A percentile compares a stretch with the other conserved stretches of the same genome.
These are phyloP conservation scores for Colletes latitarsis DNA, from an alignment of 1,140 invertebrate genomes.

Conservation along the genomic window DNA sequence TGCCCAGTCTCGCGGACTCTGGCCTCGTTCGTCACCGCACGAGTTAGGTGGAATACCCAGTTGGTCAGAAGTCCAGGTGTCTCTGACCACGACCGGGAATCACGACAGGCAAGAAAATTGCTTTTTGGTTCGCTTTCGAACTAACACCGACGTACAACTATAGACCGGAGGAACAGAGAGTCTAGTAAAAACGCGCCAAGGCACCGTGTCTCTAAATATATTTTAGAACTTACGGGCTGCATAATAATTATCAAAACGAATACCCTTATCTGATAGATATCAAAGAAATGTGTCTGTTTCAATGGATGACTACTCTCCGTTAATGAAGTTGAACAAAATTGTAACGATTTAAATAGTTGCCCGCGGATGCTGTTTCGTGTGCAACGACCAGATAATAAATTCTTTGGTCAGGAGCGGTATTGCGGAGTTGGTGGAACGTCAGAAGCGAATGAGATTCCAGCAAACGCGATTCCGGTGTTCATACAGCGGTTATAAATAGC, in stretches of 20 bases:
- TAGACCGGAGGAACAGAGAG: background rate
- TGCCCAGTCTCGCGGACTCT: slow-evolving; percentile 11
- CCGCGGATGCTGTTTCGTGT: no score
- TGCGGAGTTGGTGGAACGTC: background rate
- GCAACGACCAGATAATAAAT: no score
- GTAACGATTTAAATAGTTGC: no score
- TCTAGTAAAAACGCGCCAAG: no score
- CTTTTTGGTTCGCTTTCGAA: slow-evolving; percentile 21
- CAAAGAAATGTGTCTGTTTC: no score
- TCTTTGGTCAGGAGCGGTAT: no score
- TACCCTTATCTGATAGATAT: no score
- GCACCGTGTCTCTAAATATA: no score
- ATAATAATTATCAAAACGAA: no score
- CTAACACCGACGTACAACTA: background rate
- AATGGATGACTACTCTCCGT: no score
- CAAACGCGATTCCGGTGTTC: background rate
- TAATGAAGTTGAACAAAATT: no score
- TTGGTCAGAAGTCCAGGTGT: slow-evolving; percentile 1
- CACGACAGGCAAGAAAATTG: slow-evolving; percentile 24
- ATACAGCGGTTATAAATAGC: background rate
- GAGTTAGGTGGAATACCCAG: slow-evolving; percentile 18
- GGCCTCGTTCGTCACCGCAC: slow-evolving; percentile 37
- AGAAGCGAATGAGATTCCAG: background rate
- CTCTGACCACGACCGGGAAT: background rate
- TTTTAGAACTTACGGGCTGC: no score